Conservation (phyloP, 1,140 invertebrate genomes). For the Calliphora vicina region DNA sequence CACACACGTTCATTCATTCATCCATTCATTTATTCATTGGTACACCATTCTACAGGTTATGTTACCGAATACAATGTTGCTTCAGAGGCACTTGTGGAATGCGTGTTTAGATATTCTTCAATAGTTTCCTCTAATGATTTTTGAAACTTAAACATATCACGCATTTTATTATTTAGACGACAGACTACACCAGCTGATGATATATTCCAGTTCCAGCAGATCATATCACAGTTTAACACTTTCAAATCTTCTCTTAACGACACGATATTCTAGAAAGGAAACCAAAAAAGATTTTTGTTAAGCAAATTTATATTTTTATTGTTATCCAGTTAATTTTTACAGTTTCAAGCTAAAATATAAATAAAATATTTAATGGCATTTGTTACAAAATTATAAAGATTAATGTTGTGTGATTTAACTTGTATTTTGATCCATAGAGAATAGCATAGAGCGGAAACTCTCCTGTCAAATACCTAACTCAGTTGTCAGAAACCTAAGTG, state of each 20-base stretch:
- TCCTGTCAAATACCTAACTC: too few relatives aligned
- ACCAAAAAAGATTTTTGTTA: background rate
- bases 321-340: too few relatives aligned
- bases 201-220: slow-evolving; percentile 61
- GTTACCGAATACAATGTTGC: background rate
- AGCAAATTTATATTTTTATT: background rate
- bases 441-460: too few relatives aligned
- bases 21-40: background rate
- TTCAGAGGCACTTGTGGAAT: slow-evolving; percentile 17
- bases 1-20: background rate
- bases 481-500: too few relatives aligned
- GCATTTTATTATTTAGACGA: slow-evolving; percentile 49
- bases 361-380: too few relatives aligned
- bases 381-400: background rate
- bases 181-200: slow-evolving; percentile 56
- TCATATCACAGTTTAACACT: slow-evolving; percentile 52
- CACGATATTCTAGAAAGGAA: slow-evolving; percentile 48
- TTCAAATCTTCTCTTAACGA: slow-evolving; percentile 55
- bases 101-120: background rate
- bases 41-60: too few relatives aligned
- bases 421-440: too few relatives aligned
- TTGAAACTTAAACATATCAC: slow-evolving; percentile 50
- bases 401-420: too few relatives aligned
- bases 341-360: too few relatives aligned
- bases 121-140: slow-evolving; percentile 45